Evolutionary conservation across 2,888 invertebrate species (phyloP).

Genomic region (Aplocera efformata): DNA sequence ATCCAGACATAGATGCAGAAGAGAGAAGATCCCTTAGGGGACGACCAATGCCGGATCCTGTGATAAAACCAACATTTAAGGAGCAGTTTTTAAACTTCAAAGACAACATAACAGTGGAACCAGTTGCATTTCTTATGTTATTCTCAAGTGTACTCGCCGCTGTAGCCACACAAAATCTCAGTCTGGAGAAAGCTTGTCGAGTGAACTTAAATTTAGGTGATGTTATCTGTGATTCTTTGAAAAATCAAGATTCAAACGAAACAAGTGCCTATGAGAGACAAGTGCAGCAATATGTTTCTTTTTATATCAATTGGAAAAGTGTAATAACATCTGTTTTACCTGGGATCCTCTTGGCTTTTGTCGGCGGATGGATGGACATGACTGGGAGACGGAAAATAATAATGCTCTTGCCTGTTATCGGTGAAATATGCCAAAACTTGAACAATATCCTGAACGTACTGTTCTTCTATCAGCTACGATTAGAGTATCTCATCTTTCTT

Average conservation of each 20-base stretch:
- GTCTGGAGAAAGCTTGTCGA: constrained; percentile 88
- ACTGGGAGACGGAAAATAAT: constrained; percentile 83
- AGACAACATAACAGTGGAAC: constrained; percentile 38
- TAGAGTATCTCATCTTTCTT: constrained; percentile 75
- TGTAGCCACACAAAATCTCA: constrained; percentile 86
- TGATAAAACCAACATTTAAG: constrained; percentile 12
- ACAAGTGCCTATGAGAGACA: constrained; percentile 62
- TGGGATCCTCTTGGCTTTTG: constrained; percentile 85
- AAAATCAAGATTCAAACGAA: constrained; percentile 75
- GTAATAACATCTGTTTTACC: constrained; percentile 86
- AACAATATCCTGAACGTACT: constrained; percentile 86
- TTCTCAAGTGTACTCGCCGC: constrained; percentile 65
- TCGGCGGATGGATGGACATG: constrained; percentile 86
- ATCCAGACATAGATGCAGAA: constrained; percentile 10
- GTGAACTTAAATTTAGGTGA: constrained; percentile 85
- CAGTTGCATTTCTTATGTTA: constrained; percentile 34
- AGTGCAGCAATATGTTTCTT: constrained; percentile 83
- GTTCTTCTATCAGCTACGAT: constrained; percentile 84
- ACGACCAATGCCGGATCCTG: constrained; percentile 5
- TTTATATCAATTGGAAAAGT: constrained; percentile 88
- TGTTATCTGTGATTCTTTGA: constrained; percentile 84
- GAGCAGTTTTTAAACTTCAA: constrained; percentile 18
- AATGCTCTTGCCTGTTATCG: constrained; percentile 86
- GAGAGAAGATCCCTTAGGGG: constrained; percentile 15
- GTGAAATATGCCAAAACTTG: constrained; percentile 84